Evolutionary conservation across 2,797 vertebrate genomes (phyloP), one percentile per base, ranked within the genome.

Genomic region (Rousettus madagascariensis): DNA sequence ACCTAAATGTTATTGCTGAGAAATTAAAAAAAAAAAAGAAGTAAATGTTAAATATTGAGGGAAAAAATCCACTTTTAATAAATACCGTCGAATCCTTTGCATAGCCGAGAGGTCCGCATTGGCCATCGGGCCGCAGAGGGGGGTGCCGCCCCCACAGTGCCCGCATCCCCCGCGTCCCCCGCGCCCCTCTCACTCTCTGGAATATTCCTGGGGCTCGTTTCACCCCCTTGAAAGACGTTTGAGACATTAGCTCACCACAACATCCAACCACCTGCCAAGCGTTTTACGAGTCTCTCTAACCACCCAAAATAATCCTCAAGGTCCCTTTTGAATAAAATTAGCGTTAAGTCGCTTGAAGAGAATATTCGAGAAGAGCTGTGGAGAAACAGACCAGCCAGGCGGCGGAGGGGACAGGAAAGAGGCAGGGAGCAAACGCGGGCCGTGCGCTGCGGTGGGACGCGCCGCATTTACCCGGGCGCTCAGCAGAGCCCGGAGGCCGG

Each of bases 161-260:
- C 43, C 2, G 43, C 11, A 11, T 46, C 38, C 38, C 38, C 38
- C 38, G 43, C 43, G 11, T 46, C 38, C 38, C 38, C 38, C 38
- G 43, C 43, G 11, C 86, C 55, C 80, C 20, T 91, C 95, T 96
- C 86, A 95, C 95, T 83, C 46, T 30, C 59, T 9, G 8, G 30
- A 88, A 72, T 83, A 86, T 95, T 83, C 96, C 46, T 46, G 59
- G 63, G 94, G 82, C 88, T 79, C 69, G 84, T 95, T 96, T 84
- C 86, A 84, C 72, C 88, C 71, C 86, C 71, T 92, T 75, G 78
- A 96, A 94, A 91, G 93, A 94, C 92, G 95, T 96, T 90, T 63
- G 95, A 97, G 97, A 97, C 97, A 83, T 97, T 90, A 97, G 95
- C 96, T 97, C 96, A 97, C 94, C 93, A 24, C 82, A 75, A 77